Conservation (phyloP, 2,113 vertebrate genomes). For the Anolis sagrei region DNA sequence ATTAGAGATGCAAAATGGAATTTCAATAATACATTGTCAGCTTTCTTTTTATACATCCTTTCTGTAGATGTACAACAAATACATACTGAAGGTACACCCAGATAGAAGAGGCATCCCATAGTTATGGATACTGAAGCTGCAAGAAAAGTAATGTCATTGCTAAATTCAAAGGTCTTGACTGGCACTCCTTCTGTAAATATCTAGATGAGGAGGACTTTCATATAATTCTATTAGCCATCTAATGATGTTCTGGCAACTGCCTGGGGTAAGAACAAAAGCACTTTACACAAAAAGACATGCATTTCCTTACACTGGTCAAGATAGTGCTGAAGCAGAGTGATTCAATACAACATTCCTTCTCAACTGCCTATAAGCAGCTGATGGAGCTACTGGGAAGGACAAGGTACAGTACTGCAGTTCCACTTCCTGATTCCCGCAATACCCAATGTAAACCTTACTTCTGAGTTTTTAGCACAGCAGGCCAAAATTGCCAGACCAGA, state of each 20-base stretch:
- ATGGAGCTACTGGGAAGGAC: neutral
- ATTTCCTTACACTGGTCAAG: neutral
- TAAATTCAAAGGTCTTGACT: neutral
- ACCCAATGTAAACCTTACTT: neutral
- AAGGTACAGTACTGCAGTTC: neutral
- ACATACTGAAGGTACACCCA: neutral
- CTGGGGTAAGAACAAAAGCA: rapidly evolving
- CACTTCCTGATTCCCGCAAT: neutral
- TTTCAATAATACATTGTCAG: no score
- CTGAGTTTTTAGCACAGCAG: neutral
- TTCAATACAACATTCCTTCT: neutral
- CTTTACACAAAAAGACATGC: neutral
- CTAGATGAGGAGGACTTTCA: neutral
- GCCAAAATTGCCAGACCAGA: no score
- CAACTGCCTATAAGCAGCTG: neutral
- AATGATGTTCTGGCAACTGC: neutral
- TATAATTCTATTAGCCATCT: neutral
- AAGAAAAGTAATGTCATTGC: constrained; percentile 2
- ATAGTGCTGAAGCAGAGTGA: no score
- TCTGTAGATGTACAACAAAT: neutral
- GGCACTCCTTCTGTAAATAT: neutral
- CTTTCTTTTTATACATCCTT: no score
- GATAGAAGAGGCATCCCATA: neutral
- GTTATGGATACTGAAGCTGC: neutral
- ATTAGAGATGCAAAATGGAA: neutral